phyloP scores from a whole-genome alignment of 2,888 invertebrate genomes.

The Urechis unicinctus region DNA sequence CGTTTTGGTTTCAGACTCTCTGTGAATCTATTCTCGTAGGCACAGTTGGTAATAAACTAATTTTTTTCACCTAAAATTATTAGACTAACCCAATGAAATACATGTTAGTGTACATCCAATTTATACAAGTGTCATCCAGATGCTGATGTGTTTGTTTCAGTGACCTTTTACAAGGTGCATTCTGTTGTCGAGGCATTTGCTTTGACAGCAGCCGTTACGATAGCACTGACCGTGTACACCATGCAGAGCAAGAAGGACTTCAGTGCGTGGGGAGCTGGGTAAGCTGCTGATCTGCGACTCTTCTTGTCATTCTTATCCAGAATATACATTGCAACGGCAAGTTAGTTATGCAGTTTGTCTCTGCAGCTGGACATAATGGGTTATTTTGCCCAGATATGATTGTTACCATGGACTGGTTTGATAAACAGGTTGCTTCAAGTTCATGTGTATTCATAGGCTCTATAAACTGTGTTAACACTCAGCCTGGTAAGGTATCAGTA shows the following conservation, averaged over 20 bases:
- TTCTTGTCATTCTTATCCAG: neutral
- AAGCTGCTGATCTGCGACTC: slow-evolving; percentile 48
- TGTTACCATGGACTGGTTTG: too few species aligned
- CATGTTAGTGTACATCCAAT: too few species aligned
- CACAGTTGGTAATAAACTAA: neutral
- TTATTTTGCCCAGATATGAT: too few species aligned
- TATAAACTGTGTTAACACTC: too few species aligned
- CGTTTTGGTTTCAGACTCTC: slow-evolving; percentile 6
- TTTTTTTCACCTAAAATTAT: too few species aligned
- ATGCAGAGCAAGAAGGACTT: slow-evolving; percentile 81
- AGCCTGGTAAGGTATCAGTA: too few species aligned
- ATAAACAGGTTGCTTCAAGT: too few species aligned
- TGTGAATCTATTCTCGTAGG: slow-evolving; percentile 8
- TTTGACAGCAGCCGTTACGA: slow-evolving; percentile 69
- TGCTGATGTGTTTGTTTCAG: slow-evolving; percentile 33
- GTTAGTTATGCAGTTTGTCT: neutral
- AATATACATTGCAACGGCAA: neutral
- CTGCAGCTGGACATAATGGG: too few species aligned
- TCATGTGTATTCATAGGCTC: too few species aligned
- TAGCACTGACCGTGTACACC: slow-evolving; percentile 72
- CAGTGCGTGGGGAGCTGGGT: slow-evolving; percentile 71
- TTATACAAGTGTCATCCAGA: neutral
- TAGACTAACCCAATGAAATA: neutral
- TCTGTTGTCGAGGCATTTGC: slow-evolving; percentile 73
- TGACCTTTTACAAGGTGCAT: slow-evolving; percentile 69